Conservation (phyloP, 1,140 invertebrate species). For the Drosophila tristis region DNA sequence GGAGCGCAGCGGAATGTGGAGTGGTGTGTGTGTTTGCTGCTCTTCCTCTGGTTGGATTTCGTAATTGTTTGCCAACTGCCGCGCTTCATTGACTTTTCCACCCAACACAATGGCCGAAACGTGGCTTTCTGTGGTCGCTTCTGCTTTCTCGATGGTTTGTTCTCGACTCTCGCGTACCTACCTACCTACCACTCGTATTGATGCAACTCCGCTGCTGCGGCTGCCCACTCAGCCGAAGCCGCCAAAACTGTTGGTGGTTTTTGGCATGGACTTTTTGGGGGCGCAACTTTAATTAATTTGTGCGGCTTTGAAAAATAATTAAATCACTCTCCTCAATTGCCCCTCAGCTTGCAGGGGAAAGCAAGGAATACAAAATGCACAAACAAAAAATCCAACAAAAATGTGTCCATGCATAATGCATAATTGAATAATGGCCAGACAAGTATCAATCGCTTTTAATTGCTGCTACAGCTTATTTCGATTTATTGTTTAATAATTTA, state of each 20-base stretch:
- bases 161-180: not conserved
- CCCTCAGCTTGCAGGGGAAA: slow-evolving; percentile 17
- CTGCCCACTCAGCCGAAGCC: not conserved
- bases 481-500: slow-evolving; percentile 34
- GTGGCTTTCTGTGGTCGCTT: too few species aligned
- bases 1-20: not conserved
- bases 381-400: not conserved
- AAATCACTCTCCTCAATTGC: slow-evolving; percentile 31
- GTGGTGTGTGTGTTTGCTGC: not conserved
- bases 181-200: not conserved
- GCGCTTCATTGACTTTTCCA: slow-evolving; percentile 42
- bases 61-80: slow-evolving; percentile 33
- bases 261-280: slow-evolving; percentile 2
- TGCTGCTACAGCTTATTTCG: slow-evolving; percentile 20
- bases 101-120: slow-evolving; percentile 26
- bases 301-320: slow-evolving; percentile 37
- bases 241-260: slow-evolving; percentile 11
- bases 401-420: not conserved
- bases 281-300: slow-evolving; percentile 38
- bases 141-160: slow-evolving; percentile 1
- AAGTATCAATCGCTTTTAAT: slow-evolving; percentile 35
- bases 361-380: not conserved
- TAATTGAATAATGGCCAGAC: slow-evolving; percentile 33
- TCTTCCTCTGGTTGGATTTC: slow-evolving; percentile 8
- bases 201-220: not conserved